Percentiles rank a stretch among this genome's conserved stretches.
Evolutionary conservation across 2,888 invertebrate genomes (phyloP).

Genomic region (Actias luna): DNA sequence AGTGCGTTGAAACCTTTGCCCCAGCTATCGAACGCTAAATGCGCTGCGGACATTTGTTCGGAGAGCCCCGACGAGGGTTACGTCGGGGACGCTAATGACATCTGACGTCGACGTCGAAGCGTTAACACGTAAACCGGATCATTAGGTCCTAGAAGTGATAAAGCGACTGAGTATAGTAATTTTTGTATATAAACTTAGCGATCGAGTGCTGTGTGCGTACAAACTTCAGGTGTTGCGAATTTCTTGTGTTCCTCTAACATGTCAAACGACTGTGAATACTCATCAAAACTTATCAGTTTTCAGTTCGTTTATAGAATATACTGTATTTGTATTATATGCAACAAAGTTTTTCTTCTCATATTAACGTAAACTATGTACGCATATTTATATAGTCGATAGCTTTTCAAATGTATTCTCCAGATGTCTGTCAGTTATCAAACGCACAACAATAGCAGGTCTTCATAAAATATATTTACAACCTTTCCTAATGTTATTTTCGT

Average conservation of each 20-base stretch:
- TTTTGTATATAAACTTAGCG: slow-evolving; percentile 50
- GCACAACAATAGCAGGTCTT: background rate
- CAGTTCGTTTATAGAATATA: background rate
- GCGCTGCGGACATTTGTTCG: slow-evolving; percentile 81
- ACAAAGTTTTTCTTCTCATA: background rate
- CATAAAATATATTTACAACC: background rate
- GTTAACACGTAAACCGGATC: slow-evolving; percentile 71
- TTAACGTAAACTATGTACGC: background rate
- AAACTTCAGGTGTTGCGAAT: slow-evolving; percentile 7
- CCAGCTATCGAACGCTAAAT: slow-evolving; percentile 74
- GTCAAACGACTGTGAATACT: slow-evolving; percentile 2
- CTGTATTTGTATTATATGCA: background rate
- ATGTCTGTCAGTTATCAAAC: background rate
- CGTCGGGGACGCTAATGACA: slow-evolving; percentile 89
- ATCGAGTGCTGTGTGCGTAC: slow-evolving; percentile 13
- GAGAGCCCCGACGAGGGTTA: slow-evolving; percentile 95
- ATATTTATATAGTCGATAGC: background rate
- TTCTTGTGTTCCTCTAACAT: slow-evolving; percentile 10
- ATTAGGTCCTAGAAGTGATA: slow-evolving; percentile 76
- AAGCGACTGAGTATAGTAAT: slow-evolving; percentile 78
- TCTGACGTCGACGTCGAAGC: slow-evolving; percentile 83
- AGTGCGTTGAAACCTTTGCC: slow-evolving; percentile 67
- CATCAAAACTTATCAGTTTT: background rate
- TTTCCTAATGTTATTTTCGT: background rate
- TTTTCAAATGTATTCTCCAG: no score